A percentile compares a stretch with the other conserved stretches of the same genome.
phyloP scores from a whole-genome alignment of 1,140 invertebrate species.

The Drosophila ironensis region DNA sequence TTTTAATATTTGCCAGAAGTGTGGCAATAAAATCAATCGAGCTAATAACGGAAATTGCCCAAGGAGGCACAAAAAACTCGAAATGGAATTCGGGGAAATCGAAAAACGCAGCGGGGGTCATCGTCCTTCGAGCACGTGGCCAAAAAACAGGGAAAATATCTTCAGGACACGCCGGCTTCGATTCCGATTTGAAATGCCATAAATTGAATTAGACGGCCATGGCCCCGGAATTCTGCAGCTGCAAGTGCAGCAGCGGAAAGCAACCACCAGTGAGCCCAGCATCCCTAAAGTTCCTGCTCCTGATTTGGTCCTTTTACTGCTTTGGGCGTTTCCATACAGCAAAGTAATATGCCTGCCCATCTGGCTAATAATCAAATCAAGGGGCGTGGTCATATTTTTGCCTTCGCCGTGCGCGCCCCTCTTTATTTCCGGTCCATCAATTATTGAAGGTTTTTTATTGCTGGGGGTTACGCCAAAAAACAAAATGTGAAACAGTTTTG shows the following conservation, averaged over 20 bases:
- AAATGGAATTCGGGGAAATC: constrained; percentile 18
- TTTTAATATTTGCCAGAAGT: constrained; percentile 48
- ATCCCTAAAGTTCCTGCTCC: constrained; percentile 8
- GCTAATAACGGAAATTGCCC: constrained; percentile 73
- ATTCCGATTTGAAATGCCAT: constrained; percentile 62
- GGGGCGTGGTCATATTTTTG: constrained; percentile 38
- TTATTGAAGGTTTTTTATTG: constrained; percentile 9
- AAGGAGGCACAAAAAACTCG: constrained; percentile 13
- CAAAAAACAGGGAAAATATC: not conserved
- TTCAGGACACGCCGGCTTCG: constrained; percentile 1
- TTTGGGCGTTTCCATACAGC: constrained; percentile 29
- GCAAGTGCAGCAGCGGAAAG: constrained; percentile 55
- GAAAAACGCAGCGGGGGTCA: constrained; percentile 50
- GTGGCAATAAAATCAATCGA: constrained; percentile 72
- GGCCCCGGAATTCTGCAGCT: constrained; percentile 41
- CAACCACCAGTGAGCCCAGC: constrained; percentile 21
- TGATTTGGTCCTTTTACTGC: not conserved
- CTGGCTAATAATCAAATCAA: constrained; percentile 47
- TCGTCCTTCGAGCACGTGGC: constrained; percentile 38
- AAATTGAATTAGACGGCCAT: constrained; percentile 70
- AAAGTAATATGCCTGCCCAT: constrained; percentile 43
- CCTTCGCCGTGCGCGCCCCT: constrained; percentile 12
- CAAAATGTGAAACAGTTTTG: too few species aligned
- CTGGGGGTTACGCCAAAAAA: not conserved
- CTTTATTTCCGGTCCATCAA: constrained; percentile 39